A percentile compares a stretch with the other conserved stretches of the same genome.
Conservation (phyloP, 30 jellyfish, hydroid and myxozoan genomes). For the Aurelia aurita region DNA sequence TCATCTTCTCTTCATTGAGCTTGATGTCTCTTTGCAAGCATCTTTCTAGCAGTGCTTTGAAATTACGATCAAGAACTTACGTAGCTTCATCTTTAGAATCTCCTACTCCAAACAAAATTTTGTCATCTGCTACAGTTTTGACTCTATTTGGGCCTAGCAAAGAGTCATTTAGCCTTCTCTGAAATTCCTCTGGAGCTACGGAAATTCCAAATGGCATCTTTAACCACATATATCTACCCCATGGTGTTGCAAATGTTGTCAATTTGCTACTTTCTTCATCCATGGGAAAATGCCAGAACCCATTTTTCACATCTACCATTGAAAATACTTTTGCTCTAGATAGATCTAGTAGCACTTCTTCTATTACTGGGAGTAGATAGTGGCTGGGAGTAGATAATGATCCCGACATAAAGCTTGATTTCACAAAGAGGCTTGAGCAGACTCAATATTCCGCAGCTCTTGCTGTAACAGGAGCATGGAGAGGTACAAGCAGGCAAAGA, state of each 20-base stretch:
- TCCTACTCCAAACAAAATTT: constrained; percentile 33
- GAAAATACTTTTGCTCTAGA: constrained; percentile 22
- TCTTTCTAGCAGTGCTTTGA: constrained; percentile 22
- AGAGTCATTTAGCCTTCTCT: constrained; percentile 29
- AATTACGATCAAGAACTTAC: constrained; percentile 30
- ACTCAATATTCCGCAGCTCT: too few species aligned
- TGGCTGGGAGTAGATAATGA: too few species aligned
- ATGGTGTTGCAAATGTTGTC: too few species aligned
- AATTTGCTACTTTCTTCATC: too few species aligned
- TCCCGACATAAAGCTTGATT: too few species aligned
- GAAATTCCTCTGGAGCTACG: constrained; percentile 54
- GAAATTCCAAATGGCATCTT: constrained; percentile 58
- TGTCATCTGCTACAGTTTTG: constrained; percentile 47
- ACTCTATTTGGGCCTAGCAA: constrained; percentile 30
- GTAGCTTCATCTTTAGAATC: constrained; percentile 56
- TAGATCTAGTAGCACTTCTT: constrained; percentile 42
- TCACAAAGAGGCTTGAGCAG: too few species aligned
- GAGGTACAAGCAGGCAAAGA: too few species aligned
- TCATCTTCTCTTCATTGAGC: constrained; percentile 39
- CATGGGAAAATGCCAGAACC: too few species aligned
- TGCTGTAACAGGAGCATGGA: too few species aligned
- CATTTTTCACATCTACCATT: constrained; percentile 39
- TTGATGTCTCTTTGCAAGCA: not conserved
- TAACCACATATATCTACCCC: too few species aligned
- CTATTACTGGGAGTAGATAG: constrained; percentile 36